Evolutionary conservation across 35 echinoderm and acorn worm genomes (phyloP), one percentile per base, ranked within the genome.

Genomic region (Heliocidaris erythrogramma): DNA sequence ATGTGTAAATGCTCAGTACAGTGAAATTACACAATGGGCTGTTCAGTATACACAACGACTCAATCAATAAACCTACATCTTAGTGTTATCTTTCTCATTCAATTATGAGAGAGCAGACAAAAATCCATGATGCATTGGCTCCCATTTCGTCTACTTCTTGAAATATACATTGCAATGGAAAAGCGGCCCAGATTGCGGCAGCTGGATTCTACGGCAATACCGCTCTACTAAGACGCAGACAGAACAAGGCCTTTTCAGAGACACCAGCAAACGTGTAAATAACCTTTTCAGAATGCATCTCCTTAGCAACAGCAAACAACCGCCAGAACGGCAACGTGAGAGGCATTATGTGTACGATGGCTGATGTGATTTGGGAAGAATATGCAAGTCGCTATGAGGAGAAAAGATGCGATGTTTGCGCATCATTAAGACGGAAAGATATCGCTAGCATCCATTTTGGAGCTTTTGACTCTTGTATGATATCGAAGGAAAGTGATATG

Each of bases 111-210:
- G 65, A n/a, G 65, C 21, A 21, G 27, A n/a, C 65, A 78, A 78
- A 78, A 78, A 78, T 78, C 65, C 17, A 78, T 78, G 65, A 78
- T n/a, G 65, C n/a, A 78, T 78, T 78, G 65, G 65, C 18, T 78
- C 21, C 65, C 7, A 78, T 78, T 78, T n/a, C 65, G 27, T 27
- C 65, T 78, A 78, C 65, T 7, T 78, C 17, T 78, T 7, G 4
- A 78, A 27, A 78, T 78, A 78, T 27, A n/a, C 27, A n/a, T 78
- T 5, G 65, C 4, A 78, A 71, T 6, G 27, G 65, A 78, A 21
- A 24, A 78, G 65, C 17, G 65, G 65, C 65, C 65, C 65, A 78
- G 65, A 78, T 27, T 27, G 17, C 65, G 65, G 65, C 65, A 78
- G 65, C 14, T 78, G 65, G 59, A 27, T 78, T 78, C 27, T n/a